These are phyloP conservation scores for Uromys caudimaculatus DNA, from an alignment of 2,797 vertebrate species.

Conservation along the genomic window DNA sequence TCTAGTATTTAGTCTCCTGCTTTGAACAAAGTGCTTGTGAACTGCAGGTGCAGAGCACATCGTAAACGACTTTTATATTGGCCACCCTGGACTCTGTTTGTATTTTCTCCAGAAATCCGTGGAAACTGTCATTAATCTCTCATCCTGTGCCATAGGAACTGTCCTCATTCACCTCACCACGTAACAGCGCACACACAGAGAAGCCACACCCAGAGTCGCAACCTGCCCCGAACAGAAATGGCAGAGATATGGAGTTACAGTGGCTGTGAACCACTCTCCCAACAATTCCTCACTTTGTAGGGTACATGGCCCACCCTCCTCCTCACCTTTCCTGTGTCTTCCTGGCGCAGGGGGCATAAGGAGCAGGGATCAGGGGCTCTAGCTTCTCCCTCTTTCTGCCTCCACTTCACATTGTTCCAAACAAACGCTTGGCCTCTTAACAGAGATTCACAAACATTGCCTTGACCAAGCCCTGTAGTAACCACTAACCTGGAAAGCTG, in stretches of 20 bases:
- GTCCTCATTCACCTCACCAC: rapidly evolving
- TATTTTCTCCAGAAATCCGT: conserved; percentile 7
- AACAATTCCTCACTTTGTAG: not conserved
- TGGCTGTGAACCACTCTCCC: no score
- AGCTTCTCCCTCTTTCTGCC: not conserved
- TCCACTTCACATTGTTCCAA: not conserved
- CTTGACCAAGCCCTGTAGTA: not conserved
- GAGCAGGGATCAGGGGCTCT: not conserved
- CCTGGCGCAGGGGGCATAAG: no score
- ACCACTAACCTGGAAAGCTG: not conserved
- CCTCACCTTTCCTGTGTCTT: not conserved
- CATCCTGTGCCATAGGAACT: not conserved
- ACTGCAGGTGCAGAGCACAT: not conserved
- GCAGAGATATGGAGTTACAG: not conserved
- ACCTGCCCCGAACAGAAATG: rapidly evolving
- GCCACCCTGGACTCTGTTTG: not conserved
- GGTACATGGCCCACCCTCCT: not conserved
- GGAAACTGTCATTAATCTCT: conserved; percentile 17
- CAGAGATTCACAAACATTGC: not conserved
- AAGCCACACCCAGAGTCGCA: no score
- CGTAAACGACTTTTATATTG: conserved; percentile 30
- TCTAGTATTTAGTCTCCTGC: not conserved
- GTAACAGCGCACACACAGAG: not conserved
- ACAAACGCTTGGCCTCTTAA: not conserved
- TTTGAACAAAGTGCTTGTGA: not conserved